These are phyloP conservation scores for Bombyx mandarina DNA, from an alignment of 1,140 invertebrate species.

Conservation along the genomic window DNA sequence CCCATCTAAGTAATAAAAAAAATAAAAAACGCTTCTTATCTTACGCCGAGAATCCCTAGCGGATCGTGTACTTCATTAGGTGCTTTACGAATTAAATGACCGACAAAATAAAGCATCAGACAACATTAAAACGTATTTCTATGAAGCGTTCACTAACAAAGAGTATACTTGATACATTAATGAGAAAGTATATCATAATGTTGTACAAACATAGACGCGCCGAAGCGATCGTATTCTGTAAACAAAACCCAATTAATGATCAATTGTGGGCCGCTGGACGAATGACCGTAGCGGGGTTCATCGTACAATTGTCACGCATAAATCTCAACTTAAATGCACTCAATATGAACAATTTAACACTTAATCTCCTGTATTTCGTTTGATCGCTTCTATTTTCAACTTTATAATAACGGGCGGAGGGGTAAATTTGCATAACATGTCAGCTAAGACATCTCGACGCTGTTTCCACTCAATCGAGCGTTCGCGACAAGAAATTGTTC, in stretches of 20 bases:
- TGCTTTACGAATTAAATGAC: no score
- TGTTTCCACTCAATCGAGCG: constrained; percentile 34
- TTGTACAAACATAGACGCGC: constrained; percentile 44
- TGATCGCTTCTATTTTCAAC: constrained; percentile 2
- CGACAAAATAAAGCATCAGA: no score
- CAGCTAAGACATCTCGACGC: constrained; percentile 17
- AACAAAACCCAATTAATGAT: constrained; percentile 55
- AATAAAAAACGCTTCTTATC: no score
- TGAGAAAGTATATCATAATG: constrained; percentile 17
- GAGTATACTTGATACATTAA: no score
- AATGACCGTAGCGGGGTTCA: constrained; percentile 25
- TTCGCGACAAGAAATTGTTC: constrained; percentile 37
- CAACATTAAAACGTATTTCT: no score
- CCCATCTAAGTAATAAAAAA: no score
- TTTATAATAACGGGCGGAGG: constrained; percentile 5
- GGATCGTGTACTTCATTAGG: no score
- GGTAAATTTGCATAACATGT: constrained; percentile 16
- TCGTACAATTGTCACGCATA: constrained; percentile 35
- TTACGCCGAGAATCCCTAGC: no score
- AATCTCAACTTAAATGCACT: constrained; percentile 55
- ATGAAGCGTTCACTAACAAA: no score
- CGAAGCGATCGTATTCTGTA: constrained; percentile 40
- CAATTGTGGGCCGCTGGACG: constrained; percentile 48
- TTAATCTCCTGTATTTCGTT: constrained; percentile 28
- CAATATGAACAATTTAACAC: constrained; percentile 42